phyloP scores from a whole-genome alignment of 2,797 vertebrate genomes.

The Odontamblyopus lacepedii region DNA sequence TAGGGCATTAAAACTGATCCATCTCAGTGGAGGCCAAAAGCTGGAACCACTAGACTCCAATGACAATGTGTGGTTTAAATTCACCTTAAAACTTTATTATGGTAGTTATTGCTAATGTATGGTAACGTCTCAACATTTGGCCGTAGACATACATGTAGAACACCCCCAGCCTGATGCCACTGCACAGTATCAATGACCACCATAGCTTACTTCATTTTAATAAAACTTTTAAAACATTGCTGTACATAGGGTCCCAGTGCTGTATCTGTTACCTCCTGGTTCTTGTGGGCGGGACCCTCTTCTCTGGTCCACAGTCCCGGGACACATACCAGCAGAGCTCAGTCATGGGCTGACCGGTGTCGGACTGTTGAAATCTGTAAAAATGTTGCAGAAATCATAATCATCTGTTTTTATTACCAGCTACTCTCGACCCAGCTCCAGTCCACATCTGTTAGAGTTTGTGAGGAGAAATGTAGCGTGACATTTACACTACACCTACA shows the following conservation, averaged over 20 bases:
- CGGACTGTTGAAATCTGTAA: constrained; percentile 41
- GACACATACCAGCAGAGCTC: constrained; percentile 44
- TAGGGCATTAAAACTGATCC: no score
- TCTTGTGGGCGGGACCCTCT: constrained; percentile 59
- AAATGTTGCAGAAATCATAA: constrained; percentile 32
- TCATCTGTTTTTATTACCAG: constrained; percentile 38
- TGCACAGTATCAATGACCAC: no score
- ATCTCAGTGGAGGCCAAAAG: no score
- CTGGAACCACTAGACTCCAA: no score
- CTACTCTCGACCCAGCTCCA: constrained; percentile 29
- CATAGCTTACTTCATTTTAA: no score
- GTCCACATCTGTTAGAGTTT: constrained; percentile 13
- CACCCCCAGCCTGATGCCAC: no score
- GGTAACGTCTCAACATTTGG: no score
- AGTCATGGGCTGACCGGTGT: constrained; percentile 52
- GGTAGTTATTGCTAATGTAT: no score
- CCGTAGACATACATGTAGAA: no score
- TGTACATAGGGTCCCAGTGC: background rate
- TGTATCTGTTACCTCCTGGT: constrained; percentile 46
- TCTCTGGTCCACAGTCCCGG: constrained; percentile 28
- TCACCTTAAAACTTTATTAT: no score
- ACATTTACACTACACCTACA: background rate
- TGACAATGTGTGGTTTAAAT: no score
- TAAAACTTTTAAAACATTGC: background rate
- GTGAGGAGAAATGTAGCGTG: background rate